Evolutionary conservation across 2,113 vertebrate species (phyloP).

Genomic region (Chloroceryle aenea): DNA sequence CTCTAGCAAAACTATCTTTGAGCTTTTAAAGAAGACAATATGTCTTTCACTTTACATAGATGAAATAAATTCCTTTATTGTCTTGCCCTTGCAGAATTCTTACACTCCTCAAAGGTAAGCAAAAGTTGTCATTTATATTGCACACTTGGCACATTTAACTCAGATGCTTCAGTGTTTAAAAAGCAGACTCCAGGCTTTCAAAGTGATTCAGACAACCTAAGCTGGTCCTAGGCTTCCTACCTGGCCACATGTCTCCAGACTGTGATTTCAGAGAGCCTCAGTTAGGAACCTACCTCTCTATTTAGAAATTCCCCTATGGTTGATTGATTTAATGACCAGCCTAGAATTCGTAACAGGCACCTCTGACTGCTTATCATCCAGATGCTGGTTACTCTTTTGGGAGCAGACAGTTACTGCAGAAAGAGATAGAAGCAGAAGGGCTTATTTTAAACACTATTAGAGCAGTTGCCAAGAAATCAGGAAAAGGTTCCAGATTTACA

Average conservation of each 20-base stretch:
- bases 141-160: neutral
- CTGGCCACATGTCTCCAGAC: neutral
- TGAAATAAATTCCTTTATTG: neutral
- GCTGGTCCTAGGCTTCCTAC: neutral
- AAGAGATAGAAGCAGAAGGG: neutral
- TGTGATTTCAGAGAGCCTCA: neutral
- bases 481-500: neutral
- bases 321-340: neutral
- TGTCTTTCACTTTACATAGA: neutral
- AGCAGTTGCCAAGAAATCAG: neutral
- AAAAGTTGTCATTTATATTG: neutral
- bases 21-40: neutral
- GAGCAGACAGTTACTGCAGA: neutral
- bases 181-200: neutral
- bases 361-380: neutral
- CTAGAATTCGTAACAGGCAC: neutral
- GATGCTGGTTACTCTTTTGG: neutral
- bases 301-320: neutral
- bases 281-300: neutral
- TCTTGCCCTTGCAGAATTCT: neutral
- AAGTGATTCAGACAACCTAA: neutral
- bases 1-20: neutral
- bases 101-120: neutral
- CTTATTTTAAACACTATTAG: neutral
- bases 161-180: neutral